Evolutionary conservation across 2,888 invertebrate genomes (phyloP).

Genomic region (Caenorhabditis sulstoni): DNA sequence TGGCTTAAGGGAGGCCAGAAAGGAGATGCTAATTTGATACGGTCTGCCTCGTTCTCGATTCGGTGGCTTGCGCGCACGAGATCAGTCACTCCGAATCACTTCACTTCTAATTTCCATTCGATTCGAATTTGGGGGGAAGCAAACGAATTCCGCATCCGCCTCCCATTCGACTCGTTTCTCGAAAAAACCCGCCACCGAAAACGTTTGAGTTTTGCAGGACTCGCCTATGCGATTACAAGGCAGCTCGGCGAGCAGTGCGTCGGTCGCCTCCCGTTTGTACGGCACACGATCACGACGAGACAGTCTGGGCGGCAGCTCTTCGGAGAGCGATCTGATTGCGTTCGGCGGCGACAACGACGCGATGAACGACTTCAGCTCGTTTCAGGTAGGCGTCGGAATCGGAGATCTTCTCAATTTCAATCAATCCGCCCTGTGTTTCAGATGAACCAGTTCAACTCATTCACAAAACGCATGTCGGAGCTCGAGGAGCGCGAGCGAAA

Average conservation of each 20-base stretch:
- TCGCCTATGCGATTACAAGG: constrained; percentile 74
- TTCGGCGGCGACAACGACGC: constrained; percentile 65
- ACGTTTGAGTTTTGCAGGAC: constrained; percentile 63
- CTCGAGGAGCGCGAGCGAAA: constrained; percentile 75
- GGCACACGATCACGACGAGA: constrained; percentile 66
- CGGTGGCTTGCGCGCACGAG: constrained; percentile 10
- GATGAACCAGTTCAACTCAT: constrained; percentile 68
- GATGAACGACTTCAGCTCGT: constrained; percentile 51
- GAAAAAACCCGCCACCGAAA: not conserved
- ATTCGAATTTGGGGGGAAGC: not conserved
- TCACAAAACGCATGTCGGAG: constrained; percentile 75
- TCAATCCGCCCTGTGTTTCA: constrained; percentile 56
- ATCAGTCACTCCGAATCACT: constrained; percentile 39
- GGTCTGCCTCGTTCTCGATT: constrained; percentile 14
- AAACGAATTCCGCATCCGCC: not conserved
- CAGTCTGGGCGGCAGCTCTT: constrained; percentile 65
- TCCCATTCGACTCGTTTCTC: not conserved
- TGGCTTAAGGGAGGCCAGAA: constrained; percentile 24
- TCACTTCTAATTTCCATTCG: constrained; percentile 30
- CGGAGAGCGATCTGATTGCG: constrained; percentile 78
- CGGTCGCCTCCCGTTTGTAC: constrained; percentile 79
- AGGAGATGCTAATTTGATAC: constrained; percentile 56
- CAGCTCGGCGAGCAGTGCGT: constrained; percentile 72
- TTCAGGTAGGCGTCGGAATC: constrained; percentile 44
- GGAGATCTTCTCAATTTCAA: constrained; percentile 3